A percentile compares a stretch with the other conserved stretches of the same genome.
Conservation (phyloP, 2,113 vertebrate species). For the Psittacara wagleri region DNA sequence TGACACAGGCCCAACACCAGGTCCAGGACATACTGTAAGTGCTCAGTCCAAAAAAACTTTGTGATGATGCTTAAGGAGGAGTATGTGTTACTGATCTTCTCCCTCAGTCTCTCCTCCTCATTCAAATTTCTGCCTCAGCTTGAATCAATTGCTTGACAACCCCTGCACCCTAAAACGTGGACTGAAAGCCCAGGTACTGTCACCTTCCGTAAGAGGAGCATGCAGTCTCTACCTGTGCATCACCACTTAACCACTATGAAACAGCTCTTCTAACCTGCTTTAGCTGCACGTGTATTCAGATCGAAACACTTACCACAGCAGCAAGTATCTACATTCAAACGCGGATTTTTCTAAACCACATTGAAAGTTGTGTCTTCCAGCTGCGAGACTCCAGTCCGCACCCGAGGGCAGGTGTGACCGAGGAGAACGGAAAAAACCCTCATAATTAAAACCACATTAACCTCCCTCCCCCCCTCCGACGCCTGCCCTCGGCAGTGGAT, state of each 20-base stretch:
- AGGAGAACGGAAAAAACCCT: neutral
- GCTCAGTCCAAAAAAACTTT: neutral
- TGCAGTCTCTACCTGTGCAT: rapidly evolving
- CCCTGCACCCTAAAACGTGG: neutral
- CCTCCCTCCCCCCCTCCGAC: no score
- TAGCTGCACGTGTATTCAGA: neutral
- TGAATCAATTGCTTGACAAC: neutral
- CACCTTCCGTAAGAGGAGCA: neutral
- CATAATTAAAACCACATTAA: neutral
- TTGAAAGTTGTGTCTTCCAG: neutral
- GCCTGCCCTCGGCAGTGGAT: neutral
- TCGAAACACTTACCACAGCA: neutral
- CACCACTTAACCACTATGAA: rapidly evolving
- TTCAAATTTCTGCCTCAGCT: neutral
- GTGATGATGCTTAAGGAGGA: neutral
- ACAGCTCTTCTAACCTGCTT: neutral
- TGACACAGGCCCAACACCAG: neutral
- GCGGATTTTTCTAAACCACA: neutral
- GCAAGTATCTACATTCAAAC: neutral
- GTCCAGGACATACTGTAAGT: rapidly evolving
- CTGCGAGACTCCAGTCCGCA: neutral
- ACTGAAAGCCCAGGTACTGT: neutral
- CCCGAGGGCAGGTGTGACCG: neutral
- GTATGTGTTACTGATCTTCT: neutral
- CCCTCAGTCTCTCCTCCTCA: neutral